Evolutionary conservation across 2,888 invertebrate species (phyloP), one percentile per base, ranked within the genome.

Genomic region (Endomychus coccineus): DNA sequence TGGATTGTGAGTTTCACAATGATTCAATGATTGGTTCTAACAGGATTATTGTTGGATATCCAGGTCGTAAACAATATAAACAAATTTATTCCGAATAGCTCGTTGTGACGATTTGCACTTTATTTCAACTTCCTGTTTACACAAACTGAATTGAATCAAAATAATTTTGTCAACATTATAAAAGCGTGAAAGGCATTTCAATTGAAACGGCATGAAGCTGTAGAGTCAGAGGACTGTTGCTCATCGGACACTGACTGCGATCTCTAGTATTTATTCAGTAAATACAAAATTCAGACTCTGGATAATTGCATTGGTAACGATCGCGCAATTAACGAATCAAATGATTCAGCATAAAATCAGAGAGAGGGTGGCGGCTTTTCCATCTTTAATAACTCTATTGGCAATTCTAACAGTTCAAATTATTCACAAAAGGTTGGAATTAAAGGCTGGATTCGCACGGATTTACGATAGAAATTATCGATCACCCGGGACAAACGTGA

Each of bases 261-360:
- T 52, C 50, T 51, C 42, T 49, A 36, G 54, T 62, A 61, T 60
- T 62, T 61, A 61, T 62, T 60, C 59, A 50, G 59, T 56, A 59
- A 61, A 61, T 56, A 59, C 52, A 57, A 57, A 57, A 58, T 58
- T 51, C 52, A 49, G 50, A 54, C 52, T 58, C 53, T 52, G 54
- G 58, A 59, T 62, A 62, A 62, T 62, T 62, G 59, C 59, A 59
- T 62, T 61, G 60, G 58, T 56, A 62, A 61, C 61, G 62, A 61
- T 61, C 61, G 60, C 50, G 55, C 62, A 61, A 62, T 62, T 62
- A 62, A 54, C 56, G 58, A 57, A 56, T 57, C 54, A 55, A 58
- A 57, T 54, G 62, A 61, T 58, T 61, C 59, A 59, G 62, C 61
- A 56, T 50, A 58, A 60, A 59, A 58, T 57, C 57, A 50, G 27